Evolutionary conservation across 2,797 vertebrate genomes (phyloP).

Genomic region (Geotrypetes seraphini): DNA sequence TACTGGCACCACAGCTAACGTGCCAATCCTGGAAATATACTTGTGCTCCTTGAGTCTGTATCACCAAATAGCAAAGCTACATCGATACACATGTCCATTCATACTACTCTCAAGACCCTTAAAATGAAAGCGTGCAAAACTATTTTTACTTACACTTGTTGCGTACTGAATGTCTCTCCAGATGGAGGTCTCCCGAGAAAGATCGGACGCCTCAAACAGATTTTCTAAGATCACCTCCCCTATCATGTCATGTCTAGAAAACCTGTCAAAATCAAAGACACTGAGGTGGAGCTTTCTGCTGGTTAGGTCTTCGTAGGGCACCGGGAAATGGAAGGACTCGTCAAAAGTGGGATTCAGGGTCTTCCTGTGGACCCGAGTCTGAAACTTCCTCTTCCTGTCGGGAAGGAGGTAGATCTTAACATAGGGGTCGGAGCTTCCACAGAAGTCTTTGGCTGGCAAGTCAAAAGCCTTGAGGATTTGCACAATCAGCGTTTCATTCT

Average conservation of each 20-base stretch:
- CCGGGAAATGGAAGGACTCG: conserved; percentile 89
- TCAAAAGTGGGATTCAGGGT: conserved; percentile 90
- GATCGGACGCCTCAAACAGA: conserved; percentile 84
- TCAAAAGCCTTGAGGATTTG: conserved; percentile 85
- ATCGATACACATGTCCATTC: too few relatives aligned
- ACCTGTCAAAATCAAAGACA: conserved; percentile 94
- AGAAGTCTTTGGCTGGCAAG: conserved; percentile 92
- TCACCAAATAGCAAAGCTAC: too few relatives aligned
- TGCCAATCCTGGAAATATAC: too few relatives aligned
- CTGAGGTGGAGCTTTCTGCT: conserved; percentile 89
- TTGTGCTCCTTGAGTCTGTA: too few relatives aligned
- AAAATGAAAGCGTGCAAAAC: too few relatives aligned
- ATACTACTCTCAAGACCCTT: too few relatives aligned
- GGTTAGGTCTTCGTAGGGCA: conserved; percentile 83
- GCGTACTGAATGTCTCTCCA: conserved; percentile 96
- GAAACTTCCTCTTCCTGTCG: conserved; percentile 92
- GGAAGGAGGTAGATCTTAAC: conserved; percentile 97
- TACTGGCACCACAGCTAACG: too few relatives aligned
- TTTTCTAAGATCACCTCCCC: conserved; percentile 94
- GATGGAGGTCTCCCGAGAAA: conserved; percentile 85
- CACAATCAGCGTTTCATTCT: conserved; percentile 81
- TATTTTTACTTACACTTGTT: conserved; percentile 88
- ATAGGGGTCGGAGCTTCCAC: conserved; percentile 92
- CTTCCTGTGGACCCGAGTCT: conserved; percentile 94
- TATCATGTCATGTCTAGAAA: conserved; percentile 95